A percentile compares a stretch with the other conserved stretches of the same genome.
These are phyloP conservation scores for Anolis apletophallus DNA, from an alignment of 2,797 vertebrate genomes.

Conservation along the genomic window DNA sequence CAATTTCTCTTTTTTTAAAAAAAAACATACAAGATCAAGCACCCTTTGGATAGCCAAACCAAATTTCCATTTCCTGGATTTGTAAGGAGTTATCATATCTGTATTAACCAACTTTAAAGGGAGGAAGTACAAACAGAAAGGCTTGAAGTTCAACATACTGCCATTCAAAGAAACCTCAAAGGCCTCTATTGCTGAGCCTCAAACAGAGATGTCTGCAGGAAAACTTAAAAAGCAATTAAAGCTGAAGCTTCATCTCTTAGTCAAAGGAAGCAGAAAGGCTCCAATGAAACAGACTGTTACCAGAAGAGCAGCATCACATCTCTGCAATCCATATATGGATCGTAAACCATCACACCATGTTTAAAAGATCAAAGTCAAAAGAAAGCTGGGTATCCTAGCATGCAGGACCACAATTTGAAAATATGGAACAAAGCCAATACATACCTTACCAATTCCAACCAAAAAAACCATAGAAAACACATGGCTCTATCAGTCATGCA, in stretches of 20 bases:
- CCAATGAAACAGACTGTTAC: neutral
- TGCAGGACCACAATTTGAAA: slow-evolving; percentile 18
- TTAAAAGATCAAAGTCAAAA: neutral
- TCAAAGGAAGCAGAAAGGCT: neutral
- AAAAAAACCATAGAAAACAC: neutral
- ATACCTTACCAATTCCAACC: neutral
- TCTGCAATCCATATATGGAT: slow-evolving; percentile 4
- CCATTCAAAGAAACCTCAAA: slow-evolving; percentile 33
- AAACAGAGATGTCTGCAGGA: slow-evolving; percentile 22
- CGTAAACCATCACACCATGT: neutral
- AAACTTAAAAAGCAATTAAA: slow-evolving; percentile 43
- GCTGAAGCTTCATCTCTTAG: slow-evolving; percentile 8
- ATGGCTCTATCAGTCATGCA: too few species aligned
- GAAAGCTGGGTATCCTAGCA: neutral
- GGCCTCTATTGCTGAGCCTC: neutral
- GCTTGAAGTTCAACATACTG: slow-evolving; percentile 4
- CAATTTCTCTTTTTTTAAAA: neutral
- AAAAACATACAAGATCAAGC: neutral
- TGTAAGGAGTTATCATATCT: slow-evolving; percentile 17
- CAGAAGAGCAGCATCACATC: slow-evolving; percentile 16
- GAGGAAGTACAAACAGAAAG: slow-evolving; percentile 20
- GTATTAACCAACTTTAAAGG: slow-evolving; percentile 8
- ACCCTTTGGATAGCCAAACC: neutral
- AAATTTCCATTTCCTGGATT: slow-evolving; percentile 23
- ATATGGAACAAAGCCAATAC: neutral